Base-by-base conservation (phyloP, 2,797 vertebrate genomes). In the Borostomias antarcticus region DNA sequence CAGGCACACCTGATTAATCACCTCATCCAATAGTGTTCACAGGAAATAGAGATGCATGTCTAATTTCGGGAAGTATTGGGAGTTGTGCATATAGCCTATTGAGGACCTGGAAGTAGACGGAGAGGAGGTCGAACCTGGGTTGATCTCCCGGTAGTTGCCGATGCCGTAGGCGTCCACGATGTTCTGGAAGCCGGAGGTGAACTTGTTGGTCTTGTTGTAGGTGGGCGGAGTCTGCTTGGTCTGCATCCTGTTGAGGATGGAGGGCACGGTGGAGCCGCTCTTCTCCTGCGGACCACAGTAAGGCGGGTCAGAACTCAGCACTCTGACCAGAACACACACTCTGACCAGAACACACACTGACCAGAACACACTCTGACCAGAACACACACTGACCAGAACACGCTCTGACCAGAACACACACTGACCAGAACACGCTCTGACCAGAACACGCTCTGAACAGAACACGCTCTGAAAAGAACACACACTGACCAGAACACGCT, bases 141-240 rank as follows among this genome's bases (percentile, higher is more conserved):
- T 99, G 23, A 99, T 99, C 82, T 99, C 98, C 8, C 97, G 91
- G 35, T 99, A 99, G 32, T 81, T 98, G 74, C 98, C 93, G 23
- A 99, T 98, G 48, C 98, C 98, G 0, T 99, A 99, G 48, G 98
- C 96, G 57, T 99, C 97, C 43, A 99, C 97, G 0, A 99, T 95
- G 88, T 94, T 98, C 83, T 99, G 98, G 81, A 99, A 99, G 64
- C 97, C 98, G 0, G 86, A 93, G 10, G 97, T 99, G 86, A 99
- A 98, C 87, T 98, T 99, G 86, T 97, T 98, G 8, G 97, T 99
- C 91, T 98, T 98, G 89, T 99, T 99, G 68, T 91, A 99, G 0
- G 98, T 99, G 60, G 98, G 98, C 0, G 97, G 96, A 0, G 95
- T 98, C 88, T 99, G 97, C 71, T 94, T 98, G 68, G 94, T 95